Conservation (phyloP, 2,888 invertebrate species). For the Acanthopleura granulata region DNA sequence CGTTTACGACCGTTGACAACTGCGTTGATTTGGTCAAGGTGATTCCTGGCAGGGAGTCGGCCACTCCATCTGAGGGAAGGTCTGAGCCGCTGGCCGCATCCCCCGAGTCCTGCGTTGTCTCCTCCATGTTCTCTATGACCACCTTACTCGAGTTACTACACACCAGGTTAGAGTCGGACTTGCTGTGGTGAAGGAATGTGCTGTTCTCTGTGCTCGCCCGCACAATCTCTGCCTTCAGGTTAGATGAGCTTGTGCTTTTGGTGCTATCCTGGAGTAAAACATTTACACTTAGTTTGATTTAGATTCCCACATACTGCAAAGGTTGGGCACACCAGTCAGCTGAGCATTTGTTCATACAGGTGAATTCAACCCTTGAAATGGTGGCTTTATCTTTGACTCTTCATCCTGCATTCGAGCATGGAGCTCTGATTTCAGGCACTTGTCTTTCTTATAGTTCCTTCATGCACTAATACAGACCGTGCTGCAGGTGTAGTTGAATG, state of each 20-base stretch:
- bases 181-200: slow-evolving; percentile 36
- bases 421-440: no score
- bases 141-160: slow-evolving; percentile 31
- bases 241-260: slow-evolving; percentile 34
- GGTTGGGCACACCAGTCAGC: no score
- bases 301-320: no score
- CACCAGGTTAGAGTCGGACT: slow-evolving; percentile 43
- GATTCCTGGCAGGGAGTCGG: no score
- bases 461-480: no score
- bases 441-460: no score
- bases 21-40: neutral
- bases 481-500: no score
- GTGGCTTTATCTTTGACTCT: no score
- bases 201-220: neutral
- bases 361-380: no score
- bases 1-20: neutral
- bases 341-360: no score
- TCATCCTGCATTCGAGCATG: no score
- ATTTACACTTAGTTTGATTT: neutral
- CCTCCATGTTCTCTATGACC: slow-evolving; percentile 14
- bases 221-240: slow-evolving; percentile 16
- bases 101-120: neutral
- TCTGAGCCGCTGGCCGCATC: slow-evolving; percentile 9
- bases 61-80: neutral
- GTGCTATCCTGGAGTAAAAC: slow-evolving; percentile 32